Evolutionary conservation across 2,113 vertebrate species (phyloP).

Genomic region (Ageneiosus marmoratus): DNA sequence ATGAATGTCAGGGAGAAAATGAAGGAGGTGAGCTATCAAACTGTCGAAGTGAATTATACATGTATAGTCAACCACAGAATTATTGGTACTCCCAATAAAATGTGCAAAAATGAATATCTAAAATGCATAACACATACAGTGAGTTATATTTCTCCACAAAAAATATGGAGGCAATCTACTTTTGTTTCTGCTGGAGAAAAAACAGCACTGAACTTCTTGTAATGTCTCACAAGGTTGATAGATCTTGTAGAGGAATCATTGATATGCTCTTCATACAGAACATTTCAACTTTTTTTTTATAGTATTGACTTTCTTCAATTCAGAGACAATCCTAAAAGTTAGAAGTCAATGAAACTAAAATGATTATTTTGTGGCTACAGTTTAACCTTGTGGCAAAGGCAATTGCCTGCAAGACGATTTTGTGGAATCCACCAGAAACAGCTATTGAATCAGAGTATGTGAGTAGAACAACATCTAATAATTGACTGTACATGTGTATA

Average conservation of each 20-base stretch:
- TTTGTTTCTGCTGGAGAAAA: background rate
- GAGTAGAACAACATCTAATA: background rate
- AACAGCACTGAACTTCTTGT: background rate
- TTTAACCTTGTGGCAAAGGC: background rate
- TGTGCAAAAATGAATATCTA: conserved; percentile 10
- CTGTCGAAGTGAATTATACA: conserved; percentile 34
- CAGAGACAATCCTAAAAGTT: background rate
- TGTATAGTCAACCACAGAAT: background rate
- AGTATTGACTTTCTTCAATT: background rate
- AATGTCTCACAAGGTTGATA: background rate
- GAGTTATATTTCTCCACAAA: background rate
- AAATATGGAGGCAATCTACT: background rate
- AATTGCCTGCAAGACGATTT: background rate
- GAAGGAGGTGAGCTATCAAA: conserved; percentile 23
- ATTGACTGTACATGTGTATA: background rate
- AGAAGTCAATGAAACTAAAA: no score
- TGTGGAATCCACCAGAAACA: background rate
- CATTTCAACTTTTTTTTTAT: background rate
- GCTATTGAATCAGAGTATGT: background rate
- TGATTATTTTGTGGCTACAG: no score
- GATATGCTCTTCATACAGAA: background rate
- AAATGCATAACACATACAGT: background rate
- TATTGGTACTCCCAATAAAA: conserved; percentile 15
- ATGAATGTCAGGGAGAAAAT: conserved; percentile 14
- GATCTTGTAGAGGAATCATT: background rate